Evolutionary conservation across 2,888 invertebrate species (phyloP).

Genomic region (Yponomeuta sedellus): DNA sequence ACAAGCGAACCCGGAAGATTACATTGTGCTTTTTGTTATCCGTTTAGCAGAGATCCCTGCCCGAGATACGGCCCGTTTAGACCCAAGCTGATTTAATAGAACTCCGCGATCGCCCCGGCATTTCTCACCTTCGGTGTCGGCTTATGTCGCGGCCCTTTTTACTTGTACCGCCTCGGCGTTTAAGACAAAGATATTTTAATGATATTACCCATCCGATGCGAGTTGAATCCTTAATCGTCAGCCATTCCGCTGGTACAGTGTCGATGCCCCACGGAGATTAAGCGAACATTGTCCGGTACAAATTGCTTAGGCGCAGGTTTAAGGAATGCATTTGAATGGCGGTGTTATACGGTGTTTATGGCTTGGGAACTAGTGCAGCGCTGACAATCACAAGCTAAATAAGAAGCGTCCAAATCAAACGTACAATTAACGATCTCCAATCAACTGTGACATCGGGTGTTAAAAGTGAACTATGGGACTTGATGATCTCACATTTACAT

Average conservation of each 20-base stretch:
- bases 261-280: constrained; percentile 66
- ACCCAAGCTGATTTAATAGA: constrained; percentile 51
- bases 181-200: constrained; percentile 75
- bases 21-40: constrained; percentile 14
- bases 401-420: constrained; percentile 55
- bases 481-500: not conserved
- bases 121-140: constrained; percentile 69
- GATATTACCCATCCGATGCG: constrained; percentile 70
- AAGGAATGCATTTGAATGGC: constrained; percentile 51
- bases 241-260: constrained; percentile 54
- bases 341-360: constrained; percentile 31
- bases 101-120: constrained; percentile 47
- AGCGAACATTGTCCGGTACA: constrained; percentile 55
- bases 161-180: constrained; percentile 57
- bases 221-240: constrained; percentile 69
- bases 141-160: constrained; percentile 46
- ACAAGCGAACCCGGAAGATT: constrained; percentile 29
- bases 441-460: constrained; percentile 40
- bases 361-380: constrained; percentile 62
- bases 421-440: constrained; percentile 43
- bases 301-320: constrained; percentile 67
- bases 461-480: constrained; percentile 8
- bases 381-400: constrained; percentile 71
- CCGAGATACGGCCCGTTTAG: constrained; percentile 37
- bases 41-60: constrained; percentile 30